Conservation (phyloP, 2,888 invertebrate species). For the Orthosia incerta region DNA sequence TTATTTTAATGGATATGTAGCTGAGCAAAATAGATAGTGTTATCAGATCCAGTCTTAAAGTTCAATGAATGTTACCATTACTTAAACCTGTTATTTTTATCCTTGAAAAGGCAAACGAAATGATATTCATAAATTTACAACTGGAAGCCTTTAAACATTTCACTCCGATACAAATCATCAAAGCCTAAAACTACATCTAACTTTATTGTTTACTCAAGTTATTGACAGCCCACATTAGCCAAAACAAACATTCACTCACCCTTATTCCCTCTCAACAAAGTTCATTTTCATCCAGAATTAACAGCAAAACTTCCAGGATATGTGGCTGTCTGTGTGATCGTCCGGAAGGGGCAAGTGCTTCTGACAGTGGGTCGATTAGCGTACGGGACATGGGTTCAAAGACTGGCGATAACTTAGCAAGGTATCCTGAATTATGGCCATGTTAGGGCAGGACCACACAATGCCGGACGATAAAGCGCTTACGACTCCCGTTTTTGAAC, state of each 20-base stretch:
- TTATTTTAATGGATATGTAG: background rate
- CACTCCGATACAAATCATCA: constrained; percentile 39
- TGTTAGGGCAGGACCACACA: constrained; percentile 59
- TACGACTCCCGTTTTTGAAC: constrained; percentile 35
- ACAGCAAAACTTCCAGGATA: constrained; percentile 60
- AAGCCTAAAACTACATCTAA: constrained; percentile 39
- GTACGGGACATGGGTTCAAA: constrained; percentile 82
- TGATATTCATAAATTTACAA: background rate
- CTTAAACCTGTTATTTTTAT: background rate
- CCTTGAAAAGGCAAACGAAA: background rate
- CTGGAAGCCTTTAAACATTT: constrained; percentile 18
- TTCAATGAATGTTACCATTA: background rate
- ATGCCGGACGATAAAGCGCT: constrained; percentile 48
- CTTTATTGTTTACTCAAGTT: constrained; percentile 61
- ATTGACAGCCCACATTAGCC: constrained; percentile 55
- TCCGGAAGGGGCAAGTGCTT: constrained; percentile 83
- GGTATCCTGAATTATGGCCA: constrained; percentile 64
- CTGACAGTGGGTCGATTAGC: constrained; percentile 87
- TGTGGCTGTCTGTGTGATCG: constrained; percentile 77
- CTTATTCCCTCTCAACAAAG: constrained; percentile 31
- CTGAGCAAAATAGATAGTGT: constrained; percentile 1
- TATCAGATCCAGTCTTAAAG: background rate
- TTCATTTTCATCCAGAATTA: constrained; percentile 40
- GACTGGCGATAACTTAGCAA: constrained; percentile 75
- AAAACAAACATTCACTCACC: constrained; percentile 13